Conservation (phyloP, 2,888 invertebrate genomes). For the Leptinotarsa juncta region DNA sequence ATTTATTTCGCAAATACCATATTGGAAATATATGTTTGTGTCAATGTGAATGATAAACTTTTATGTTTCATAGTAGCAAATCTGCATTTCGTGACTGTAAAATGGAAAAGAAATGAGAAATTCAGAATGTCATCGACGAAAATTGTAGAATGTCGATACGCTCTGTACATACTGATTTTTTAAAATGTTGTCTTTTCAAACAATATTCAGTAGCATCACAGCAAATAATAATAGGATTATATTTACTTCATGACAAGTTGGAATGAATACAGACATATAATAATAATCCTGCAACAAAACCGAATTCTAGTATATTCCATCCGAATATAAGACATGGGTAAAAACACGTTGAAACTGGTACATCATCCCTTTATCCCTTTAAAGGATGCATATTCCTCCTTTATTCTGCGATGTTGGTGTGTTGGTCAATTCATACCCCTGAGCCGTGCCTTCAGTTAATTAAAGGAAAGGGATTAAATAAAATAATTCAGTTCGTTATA, state of each 20-base stretch:
- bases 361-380: constrained; percentile 46
- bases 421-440: constrained; percentile 47
- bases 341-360: constrained; percentile 45
- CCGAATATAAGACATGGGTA: constrained; percentile 45
- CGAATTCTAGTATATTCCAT: constrained; percentile 41
- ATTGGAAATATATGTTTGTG: too few species aligned
- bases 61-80: too few species aligned
- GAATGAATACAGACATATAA: constrained; percentile 44
- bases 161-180: too few species aligned
- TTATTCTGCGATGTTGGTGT: constrained; percentile 39
- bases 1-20: too few species aligned
- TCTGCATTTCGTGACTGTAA: too few species aligned
- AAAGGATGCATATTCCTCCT: constrained; percentile 40
- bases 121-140: too few species aligned
- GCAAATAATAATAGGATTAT: constrained; percentile 45
- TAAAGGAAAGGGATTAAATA: constrained; percentile 50
- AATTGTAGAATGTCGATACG: too few species aligned
- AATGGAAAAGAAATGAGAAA: too few species aligned
- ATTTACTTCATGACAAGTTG: constrained; percentile 41
- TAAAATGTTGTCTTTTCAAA: too few species aligned
- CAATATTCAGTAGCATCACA: constrained; percentile 15
- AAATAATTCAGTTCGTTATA: constrained; percentile 48
- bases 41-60: too few species aligned
- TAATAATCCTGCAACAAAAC: constrained; percentile 45
- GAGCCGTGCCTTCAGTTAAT: constrained; percentile 47